These are phyloP conservation scores for Drosophila paranaensis DNA, from an alignment of 2,888 invertebrate species.

Conservation along the genomic window DNA sequence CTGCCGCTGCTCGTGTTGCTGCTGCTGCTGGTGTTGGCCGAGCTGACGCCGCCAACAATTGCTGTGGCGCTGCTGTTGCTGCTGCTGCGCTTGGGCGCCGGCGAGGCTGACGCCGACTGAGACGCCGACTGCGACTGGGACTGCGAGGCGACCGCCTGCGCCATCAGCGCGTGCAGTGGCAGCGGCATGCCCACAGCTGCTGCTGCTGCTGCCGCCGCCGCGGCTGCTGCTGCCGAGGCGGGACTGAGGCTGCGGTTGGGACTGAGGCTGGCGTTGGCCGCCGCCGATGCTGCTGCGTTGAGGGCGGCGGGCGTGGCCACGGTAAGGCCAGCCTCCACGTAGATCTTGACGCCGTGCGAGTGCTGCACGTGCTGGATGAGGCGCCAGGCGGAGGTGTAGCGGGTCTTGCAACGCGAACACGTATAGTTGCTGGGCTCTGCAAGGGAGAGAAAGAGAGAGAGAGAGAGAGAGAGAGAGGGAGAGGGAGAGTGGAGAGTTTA, in stretches of 20 bases:
- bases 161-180: slow-evolving; percentile 57
- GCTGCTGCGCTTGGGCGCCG: slow-evolving; percentile 49
- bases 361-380: slow-evolving; percentile 97
- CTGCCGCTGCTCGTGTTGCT: slow-evolving; percentile 44
- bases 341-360: slow-evolving; percentile 96
- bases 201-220: slow-evolving; percentile 53
- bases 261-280: slow-evolving; percentile 47
- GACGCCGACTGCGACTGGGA: slow-evolving; percentile 46
- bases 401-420: slow-evolving; percentile 96
- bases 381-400: slow-evolving; percentile 97
- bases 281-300: slow-evolving; percentile 60
- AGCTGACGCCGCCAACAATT: slow-evolving; percentile 34
- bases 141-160: slow-evolving; percentile 53
- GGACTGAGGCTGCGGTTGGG: slow-evolving; percentile 47
- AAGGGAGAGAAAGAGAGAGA: slow-evolving; percentile 50
- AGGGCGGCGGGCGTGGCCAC: slow-evolving; percentile 73
- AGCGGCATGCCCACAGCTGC: slow-evolving; percentile 48
- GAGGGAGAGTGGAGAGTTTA: slow-evolving; percentile 20
- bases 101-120: slow-evolving; percentile 41
- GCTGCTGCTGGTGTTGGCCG: slow-evolving; percentile 57
- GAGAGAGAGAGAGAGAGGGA: not conserved
- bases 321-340: slow-evolving; percentile 87
- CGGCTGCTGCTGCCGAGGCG: slow-evolving; percentile 40
- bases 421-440: slow-evolving; percentile 97
- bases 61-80: slow-evolving; percentile 40